Evolutionary conservation across 1,140 invertebrate genomes (phyloP).

Genomic region (Amphibalanus amphitrite): DNA sequence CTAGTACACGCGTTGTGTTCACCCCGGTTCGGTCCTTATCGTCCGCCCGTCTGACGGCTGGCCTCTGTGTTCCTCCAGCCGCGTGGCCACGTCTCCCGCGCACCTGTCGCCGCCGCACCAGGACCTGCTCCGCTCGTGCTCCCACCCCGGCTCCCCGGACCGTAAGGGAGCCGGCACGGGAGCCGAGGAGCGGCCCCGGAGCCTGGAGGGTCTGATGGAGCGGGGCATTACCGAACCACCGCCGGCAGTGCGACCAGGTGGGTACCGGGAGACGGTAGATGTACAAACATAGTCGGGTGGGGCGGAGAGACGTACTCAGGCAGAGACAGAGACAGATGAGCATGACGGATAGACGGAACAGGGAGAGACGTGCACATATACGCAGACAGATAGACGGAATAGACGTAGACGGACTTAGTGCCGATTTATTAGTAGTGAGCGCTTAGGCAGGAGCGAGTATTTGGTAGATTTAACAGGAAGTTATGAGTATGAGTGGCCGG

Average conservation of each 20-base stretch:
- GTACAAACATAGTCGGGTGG: not conserved
- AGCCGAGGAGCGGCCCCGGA: not conserved
- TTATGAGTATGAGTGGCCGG: too few species aligned
- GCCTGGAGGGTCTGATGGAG: not conserved
- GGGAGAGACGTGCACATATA: not conserved
- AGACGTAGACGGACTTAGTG: too few species aligned
- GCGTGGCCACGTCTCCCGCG: not conserved
- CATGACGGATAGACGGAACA: not conserved
- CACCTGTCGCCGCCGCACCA: not conserved
- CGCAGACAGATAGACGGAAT: not conserved
- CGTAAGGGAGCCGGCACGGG: too few species aligned
- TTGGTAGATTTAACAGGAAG: too few species aligned
- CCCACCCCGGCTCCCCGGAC: not conserved
- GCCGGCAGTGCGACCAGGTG: not conserved
- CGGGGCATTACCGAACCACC: not conserved
- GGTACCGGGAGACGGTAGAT: not conserved
- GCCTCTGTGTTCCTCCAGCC: not conserved
- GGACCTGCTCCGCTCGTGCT: not conserved
- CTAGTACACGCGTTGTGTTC: too few species aligned
- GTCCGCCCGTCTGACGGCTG: too few species aligned
- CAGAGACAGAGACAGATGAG: not conserved
- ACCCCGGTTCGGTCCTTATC: too few species aligned
- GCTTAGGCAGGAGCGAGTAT: too few species aligned
- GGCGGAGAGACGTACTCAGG: not conserved
- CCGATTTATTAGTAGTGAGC: too few species aligned